Percentiles rank a stretch among this genome's conserved stretches.
Evolutionary conservation across 2,888 invertebrate genomes (phyloP).

Genomic region (Pammene aurita): DNA sequence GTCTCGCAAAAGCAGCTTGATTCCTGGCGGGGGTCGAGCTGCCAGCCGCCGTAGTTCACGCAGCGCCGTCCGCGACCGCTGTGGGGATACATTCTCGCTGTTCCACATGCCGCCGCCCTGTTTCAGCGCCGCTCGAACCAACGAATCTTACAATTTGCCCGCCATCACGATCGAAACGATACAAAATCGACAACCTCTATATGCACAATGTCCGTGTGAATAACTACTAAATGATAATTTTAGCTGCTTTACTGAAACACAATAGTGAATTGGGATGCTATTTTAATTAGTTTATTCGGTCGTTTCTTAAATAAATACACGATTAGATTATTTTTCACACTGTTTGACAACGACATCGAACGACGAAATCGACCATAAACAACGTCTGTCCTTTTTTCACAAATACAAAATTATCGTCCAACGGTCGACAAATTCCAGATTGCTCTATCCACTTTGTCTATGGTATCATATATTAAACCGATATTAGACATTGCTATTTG

Average conservation of each 20-base stretch:
- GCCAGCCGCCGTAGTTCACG: slow-evolving; percentile 94
- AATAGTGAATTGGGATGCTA: slow-evolving; percentile 4
- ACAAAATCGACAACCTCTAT: slow-evolving; percentile 1
- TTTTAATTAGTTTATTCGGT: background rate
- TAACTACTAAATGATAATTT: slow-evolving; percentile 15
- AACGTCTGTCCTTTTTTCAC: slow-evolving; percentile 1
- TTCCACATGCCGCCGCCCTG: slow-evolving; percentile 85
- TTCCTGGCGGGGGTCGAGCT: slow-evolving; percentile 93
- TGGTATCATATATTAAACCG: background rate
- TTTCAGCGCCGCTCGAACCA: slow-evolving; percentile 2
- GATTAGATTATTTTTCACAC: background rate
- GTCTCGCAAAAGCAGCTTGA: slow-evolving; percentile 94
- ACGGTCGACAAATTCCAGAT: slow-evolving; percentile 28
- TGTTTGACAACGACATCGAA: slow-evolving; percentile 35
- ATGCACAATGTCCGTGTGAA: background rate
- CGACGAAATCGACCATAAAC: slow-evolving; percentile 27
- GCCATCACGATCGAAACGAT: slow-evolving; percentile 11
- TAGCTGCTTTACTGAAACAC: slow-evolving; percentile 26
- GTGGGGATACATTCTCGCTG: slow-evolving; percentile 97
- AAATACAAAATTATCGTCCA: slow-evolving; percentile 35
- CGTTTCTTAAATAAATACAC: slow-evolving; percentile 27
- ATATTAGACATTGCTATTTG: too few species aligned
- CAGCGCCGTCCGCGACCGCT: slow-evolving; percentile 89
- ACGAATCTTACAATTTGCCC: slow-evolving; percentile 26
- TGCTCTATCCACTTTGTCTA: slow-evolving; percentile 4